Evolutionary conservation across 2,113 vertebrate species (phyloP), one percentile per base, ranked within the genome.

Genomic region (Muscicapa adusta): DNA sequence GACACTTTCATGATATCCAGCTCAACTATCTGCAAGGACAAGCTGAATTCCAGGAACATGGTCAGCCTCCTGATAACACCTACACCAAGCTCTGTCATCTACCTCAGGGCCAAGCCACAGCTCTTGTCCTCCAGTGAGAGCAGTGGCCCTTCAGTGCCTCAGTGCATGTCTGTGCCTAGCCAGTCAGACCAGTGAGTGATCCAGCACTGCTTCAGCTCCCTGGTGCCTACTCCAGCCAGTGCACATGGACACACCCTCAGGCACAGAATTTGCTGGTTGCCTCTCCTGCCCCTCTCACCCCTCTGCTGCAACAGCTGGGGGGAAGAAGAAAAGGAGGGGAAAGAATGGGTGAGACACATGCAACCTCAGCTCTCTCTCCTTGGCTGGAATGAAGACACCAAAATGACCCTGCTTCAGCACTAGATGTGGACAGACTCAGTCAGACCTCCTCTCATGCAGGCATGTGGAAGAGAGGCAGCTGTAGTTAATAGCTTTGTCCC

Each of bases 61-160:
- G 26, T 71, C 48, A 56, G 57, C 51, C 62, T 85, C 29, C 19
- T 29, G 42, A 4, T 38, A 76, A 60, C 28, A 72, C 51, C n/a
- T n/a, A 25, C 33, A 6, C 34, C 53, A 51, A 33, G 28, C 26
- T 67, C 47, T 82, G 50, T 70, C 62, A 56, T 19, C 45, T 40
- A 3, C 24, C 22, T 29, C 6, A 6, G 33, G 19, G 31, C 48
- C 28, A 2, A 1, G 8, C 38, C 5, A 3, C n/a, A 58, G 29
- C 15, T 56, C 68, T 15, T 45, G 29, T 50, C n/a, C 65, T 77
- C 7, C n/a, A 50, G 22, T 4, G 25, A 87, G 20, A 70, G 56
- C 58, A 43, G 7, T 6, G 31, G 56, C 57, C 74, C 54, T 23
- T 65, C 54, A 29, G 31, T 11, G 17, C 42, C 40, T 26, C 4